These are phyloP conservation scores for Lobophora halterata DNA, from an alignment of 2,888 invertebrate genomes.

Conservation along the genomic window DNA sequence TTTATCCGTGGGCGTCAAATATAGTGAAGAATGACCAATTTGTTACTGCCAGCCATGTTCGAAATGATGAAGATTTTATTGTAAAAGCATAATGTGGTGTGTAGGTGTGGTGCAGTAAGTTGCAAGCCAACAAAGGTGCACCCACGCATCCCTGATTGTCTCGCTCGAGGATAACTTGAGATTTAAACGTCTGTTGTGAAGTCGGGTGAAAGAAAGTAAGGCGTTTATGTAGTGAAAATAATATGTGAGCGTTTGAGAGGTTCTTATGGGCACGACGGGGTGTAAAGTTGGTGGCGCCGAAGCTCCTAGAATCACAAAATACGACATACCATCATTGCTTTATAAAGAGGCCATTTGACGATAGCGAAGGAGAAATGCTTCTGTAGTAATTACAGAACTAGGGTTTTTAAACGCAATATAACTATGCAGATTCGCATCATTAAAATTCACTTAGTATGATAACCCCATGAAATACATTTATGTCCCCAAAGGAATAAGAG, in stretches of 20 bases:
- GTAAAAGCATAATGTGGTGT: conserved; percentile 59
- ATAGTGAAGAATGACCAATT: conserved; percentile 67
- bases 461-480: conserved; percentile 15
- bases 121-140: conserved; percentile 56
- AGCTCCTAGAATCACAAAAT: too few relatives aligned
- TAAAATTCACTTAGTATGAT: conserved; percentile 31
- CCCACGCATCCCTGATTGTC: conserved; percentile 59
- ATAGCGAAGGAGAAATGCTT: too few relatives aligned
- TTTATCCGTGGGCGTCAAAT: conserved; percentile 54
- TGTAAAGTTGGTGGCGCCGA: too few relatives aligned
- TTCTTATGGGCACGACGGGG: too few relatives aligned
- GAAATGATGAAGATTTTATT: conserved; percentile 70
- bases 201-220: conserved; percentile 34
- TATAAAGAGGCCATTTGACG: too few relatives aligned
- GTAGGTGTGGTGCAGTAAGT: conserved; percentile 58
- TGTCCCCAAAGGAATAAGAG: conserved; percentile 36
- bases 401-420: too few relatives aligned
- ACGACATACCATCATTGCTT: too few relatives aligned
- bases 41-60: conserved; percentile 60
- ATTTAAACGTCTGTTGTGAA: conserved; percentile 36
- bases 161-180: conserved; percentile 48
- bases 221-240: conserved; percentile 16
- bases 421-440: conserved; percentile 25
- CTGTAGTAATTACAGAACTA: too few relatives aligned
- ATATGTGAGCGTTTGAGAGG: background rate